These are phyloP conservation scores for Acanthosepion lycidas DNA, from an alignment of 2,888 invertebrate genomes.

Conservation along the genomic window DNA sequence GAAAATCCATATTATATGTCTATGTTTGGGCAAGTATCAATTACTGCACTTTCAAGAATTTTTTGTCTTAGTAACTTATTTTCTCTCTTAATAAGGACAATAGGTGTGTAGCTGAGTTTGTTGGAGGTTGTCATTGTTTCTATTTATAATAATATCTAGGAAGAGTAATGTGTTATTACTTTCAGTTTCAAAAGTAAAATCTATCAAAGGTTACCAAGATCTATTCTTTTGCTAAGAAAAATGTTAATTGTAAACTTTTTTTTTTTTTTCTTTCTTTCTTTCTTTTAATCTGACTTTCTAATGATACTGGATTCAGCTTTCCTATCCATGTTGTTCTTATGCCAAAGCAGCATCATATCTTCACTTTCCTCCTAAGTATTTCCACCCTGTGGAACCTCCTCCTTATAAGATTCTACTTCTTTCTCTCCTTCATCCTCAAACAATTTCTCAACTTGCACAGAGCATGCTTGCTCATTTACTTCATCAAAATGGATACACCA, in stretches of 20 bases:
- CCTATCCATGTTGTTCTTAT: not conserved
- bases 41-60: too few species aligned
- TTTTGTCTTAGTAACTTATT: too few species aligned
- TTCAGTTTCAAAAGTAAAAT: too few species aligned
- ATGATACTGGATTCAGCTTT: not conserved
- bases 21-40: too few species aligned
- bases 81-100: too few species aligned
- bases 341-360: not conserved
- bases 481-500: not conserved
- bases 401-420: not conserved
- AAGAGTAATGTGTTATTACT: too few species aligned
- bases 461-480: not conserved
- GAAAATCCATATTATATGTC: too few species aligned
- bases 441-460: not conserved
- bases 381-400: not conserved
- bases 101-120: too few species aligned
- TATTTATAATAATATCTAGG: too few species aligned
- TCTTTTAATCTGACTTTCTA: not conserved
- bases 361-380: not conserved
- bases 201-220: not conserved
- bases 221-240: not conserved
- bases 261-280: too few species aligned
- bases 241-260: not conserved
- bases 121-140: too few species aligned
- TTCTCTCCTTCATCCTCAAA: not conserved